Percentiles rank a stretch among this genome's conserved stretches.
These are phyloP conservation scores for Lichenostomus cassidix DNA, from an alignment of 2,113 vertebrate genomes.

Conservation along the genomic window DNA sequence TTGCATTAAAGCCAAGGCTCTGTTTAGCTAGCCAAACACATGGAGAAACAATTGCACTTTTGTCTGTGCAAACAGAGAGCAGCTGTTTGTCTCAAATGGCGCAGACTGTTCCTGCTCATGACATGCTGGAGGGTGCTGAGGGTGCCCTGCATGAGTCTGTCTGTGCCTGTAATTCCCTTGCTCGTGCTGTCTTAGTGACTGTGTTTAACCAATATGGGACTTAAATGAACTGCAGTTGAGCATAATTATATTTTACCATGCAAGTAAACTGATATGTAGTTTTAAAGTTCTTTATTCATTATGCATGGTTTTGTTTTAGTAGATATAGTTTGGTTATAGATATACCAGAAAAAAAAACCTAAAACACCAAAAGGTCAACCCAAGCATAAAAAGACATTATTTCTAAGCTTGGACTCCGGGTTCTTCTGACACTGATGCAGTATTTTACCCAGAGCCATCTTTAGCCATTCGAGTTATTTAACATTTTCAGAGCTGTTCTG, in stretches of 20 bases:
- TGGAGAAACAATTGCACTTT: conserved; percentile 57
- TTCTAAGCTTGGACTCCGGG: not conserved
- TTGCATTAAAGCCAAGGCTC: conserved; percentile 31
- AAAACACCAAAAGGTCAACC: not conserved
- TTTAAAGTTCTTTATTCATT: not conserved
- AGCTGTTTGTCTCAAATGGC: conserved; percentile 36
- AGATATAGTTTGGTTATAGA: not conserved
- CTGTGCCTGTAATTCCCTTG: not conserved
- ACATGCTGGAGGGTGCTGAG: not conserved
- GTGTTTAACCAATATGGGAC: not conserved
- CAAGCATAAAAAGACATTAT: not conserved
- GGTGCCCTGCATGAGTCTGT: not conserved
- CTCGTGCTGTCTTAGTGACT: not conserved
- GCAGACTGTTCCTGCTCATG: not conserved
- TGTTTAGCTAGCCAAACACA: conserved; percentile 41
- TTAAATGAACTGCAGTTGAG: not conserved
- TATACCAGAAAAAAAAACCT: not conserved
- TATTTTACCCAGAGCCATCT: not conserved
- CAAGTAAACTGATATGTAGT: not conserved
- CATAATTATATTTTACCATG: not conserved
- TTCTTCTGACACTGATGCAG: not conserved
- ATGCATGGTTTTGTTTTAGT: not conserved
- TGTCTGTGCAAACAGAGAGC: conserved; percentile 51
- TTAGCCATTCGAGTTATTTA: not conserved
- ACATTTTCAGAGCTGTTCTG: not conserved